Conservation (phyloP, 2,888 invertebrate genomes). For the Ligdia adustata region DNA sequence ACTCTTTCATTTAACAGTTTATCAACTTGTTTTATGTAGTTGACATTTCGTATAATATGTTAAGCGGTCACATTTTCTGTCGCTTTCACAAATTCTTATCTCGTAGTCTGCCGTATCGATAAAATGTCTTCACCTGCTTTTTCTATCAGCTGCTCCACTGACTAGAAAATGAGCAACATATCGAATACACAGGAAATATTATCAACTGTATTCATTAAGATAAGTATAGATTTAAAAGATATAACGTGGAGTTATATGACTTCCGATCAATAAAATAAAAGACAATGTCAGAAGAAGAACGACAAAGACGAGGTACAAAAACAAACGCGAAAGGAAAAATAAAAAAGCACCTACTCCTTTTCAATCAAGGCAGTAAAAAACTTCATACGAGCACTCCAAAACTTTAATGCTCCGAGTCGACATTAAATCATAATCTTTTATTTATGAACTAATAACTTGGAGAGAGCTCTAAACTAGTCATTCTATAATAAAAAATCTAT, state of each 20-base stretch:
- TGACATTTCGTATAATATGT: conserved; percentile 7
- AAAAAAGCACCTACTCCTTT: conserved; percentile 13
- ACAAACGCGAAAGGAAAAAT: conserved; percentile 10
- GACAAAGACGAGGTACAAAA: conserved; percentile 11
- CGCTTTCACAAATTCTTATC: conserved; percentile 29
- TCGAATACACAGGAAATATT: conserved; percentile 37
- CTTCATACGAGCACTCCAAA: conserved; percentile 36
- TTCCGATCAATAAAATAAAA: conserved; percentile 29
- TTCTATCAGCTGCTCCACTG: conserved; percentile 43
- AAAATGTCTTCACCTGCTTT: conserved; percentile 49
- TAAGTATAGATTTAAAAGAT: conserved; percentile 29
- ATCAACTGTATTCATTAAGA: conserved; percentile 39
- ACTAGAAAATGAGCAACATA: conserved; percentile 36
- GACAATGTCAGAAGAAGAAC: conserved; percentile 20
- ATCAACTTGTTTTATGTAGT: conserved; percentile 7
- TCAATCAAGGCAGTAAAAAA: conserved; percentile 24
- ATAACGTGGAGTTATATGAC: conserved; percentile 13
- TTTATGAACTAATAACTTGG: conserved; percentile 66
- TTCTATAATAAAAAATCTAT: conserved; percentile 74
- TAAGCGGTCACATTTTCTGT: conserved; percentile 21
- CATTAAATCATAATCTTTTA: conserved; percentile 67
- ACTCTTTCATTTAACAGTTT: conserved; percentile 11
- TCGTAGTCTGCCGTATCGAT: conserved; percentile 35
- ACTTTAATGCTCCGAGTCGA: conserved; percentile 50
- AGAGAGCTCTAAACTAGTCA: conserved; percentile 70